Conservation (phyloP, 2,797 vertebrate species). For the Schizopygopsis malacanthus region DNA sequence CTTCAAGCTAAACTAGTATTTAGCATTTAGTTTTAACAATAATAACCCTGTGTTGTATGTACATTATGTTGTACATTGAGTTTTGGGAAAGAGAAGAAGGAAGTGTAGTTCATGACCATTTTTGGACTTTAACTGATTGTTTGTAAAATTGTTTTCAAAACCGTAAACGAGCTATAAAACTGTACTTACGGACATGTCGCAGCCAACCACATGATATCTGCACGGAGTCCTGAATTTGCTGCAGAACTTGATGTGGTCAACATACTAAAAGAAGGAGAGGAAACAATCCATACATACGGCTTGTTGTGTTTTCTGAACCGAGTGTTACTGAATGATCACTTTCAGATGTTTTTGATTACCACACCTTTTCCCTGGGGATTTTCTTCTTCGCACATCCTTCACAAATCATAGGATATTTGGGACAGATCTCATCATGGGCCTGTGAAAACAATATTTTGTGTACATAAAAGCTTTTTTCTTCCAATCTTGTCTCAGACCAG, state of each 20-base stretch:
- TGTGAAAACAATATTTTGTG: constrained; percentile 63
- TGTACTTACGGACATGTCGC: constrained; percentile 89
- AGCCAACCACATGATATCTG: constrained; percentile 90
- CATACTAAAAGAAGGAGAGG: constrained; percentile 82
- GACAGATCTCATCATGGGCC: constrained; percentile 93
- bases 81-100: too few relatives aligned
- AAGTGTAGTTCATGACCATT: background rate
- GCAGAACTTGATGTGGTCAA: constrained; percentile 92
- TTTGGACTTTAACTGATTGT: background rate
- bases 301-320: background rate
- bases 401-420: constrained; percentile 93
- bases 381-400: constrained; percentile 93
- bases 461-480: background rate
- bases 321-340: background rate
- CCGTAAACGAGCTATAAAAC: background rate
- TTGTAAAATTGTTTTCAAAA: background rate
- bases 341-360: background rate
- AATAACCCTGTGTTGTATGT: background rate
- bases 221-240: constrained; percentile 90
- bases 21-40: background rate
- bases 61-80: too few relatives aligned
- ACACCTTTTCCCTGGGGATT: constrained; percentile 92
- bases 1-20: background rate
- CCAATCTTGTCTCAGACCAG: background rate
- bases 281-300: constrained; percentile 14